Conservation (phyloP, 2,888 invertebrate genomes). For the Lycophotia porphyrea region DNA sequence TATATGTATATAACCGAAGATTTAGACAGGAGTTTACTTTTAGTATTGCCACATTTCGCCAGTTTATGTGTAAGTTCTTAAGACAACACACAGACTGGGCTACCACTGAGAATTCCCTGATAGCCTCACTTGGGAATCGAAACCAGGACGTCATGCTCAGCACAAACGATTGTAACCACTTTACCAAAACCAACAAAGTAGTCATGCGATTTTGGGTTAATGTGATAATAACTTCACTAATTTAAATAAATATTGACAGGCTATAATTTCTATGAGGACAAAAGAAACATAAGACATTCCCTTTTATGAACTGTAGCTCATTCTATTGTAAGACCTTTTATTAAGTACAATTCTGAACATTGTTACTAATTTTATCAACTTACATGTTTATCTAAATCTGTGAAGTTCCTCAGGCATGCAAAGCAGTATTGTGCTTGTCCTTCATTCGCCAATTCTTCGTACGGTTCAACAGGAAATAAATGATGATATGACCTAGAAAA, state of each 20-base stretch:
- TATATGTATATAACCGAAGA: neutral
- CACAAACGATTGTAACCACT: neutral
- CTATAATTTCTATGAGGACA: neutral
- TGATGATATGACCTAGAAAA: slow-evolving; percentile 97
- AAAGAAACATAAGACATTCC: neutral
- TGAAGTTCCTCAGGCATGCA: slow-evolving; percentile 93
- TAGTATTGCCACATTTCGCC: neutral
- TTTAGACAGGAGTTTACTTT: neutral
- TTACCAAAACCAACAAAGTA: neutral
- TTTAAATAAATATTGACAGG: neutral
- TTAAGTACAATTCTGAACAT: neutral
- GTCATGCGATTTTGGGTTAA: neutral
- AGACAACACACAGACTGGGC: neutral
- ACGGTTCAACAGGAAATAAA: slow-evolving; percentile 97
- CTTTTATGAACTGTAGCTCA: too few relatives aligned
- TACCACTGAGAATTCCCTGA: neutral
- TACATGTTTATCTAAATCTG: slow-evolving; percentile 93
- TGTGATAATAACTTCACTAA: neutral
- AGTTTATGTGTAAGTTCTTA: neutral
- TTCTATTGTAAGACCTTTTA: neutral
- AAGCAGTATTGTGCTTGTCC: slow-evolving; percentile 92
- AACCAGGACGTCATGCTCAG: neutral
- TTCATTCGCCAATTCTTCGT: slow-evolving; percentile 92
- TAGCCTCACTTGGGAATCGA: neutral
- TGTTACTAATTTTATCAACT: neutral